Evolutionary conservation across 2,888 invertebrate species (phyloP).

Genomic region (Alcis repandata): DNA sequence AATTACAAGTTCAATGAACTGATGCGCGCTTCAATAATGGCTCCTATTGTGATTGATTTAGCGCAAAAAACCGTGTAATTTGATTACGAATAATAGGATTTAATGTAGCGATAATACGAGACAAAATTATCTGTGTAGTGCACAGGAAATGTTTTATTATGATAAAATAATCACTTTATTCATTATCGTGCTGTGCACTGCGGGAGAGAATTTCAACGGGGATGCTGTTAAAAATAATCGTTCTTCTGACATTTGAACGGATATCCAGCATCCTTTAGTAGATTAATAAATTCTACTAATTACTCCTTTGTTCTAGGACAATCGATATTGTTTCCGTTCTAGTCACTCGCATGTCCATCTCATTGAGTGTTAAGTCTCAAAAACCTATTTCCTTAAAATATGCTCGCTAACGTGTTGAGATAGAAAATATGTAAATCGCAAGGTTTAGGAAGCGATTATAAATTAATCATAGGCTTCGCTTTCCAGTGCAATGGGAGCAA

Average conservation of each 20-base stretch:
- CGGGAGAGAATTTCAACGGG: slow-evolving; percentile 26
- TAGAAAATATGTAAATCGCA: no score
- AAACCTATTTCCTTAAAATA: no score
- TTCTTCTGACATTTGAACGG: slow-evolving; percentile 15
- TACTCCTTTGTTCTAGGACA: neutral
- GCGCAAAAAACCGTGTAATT: slow-evolving; percentile 30
- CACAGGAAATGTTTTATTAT: slow-evolving; percentile 29
- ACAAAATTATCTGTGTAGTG: slow-evolving; percentile 19
- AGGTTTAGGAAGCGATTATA: neutral
- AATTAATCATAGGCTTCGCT: neutral
- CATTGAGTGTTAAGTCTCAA: no score
- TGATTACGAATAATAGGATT: slow-evolving; percentile 30
- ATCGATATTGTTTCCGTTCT: neutral
- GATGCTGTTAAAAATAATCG: slow-evolving; percentile 19
- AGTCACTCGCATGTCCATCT: neutral
- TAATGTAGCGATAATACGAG: slow-evolving; percentile 16
- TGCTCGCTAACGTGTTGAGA: no score
- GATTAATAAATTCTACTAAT: neutral
- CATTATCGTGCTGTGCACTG: slow-evolving; percentile 25
- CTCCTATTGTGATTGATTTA: slow-evolving; percentile 25
- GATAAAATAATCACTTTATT: slow-evolving; percentile 30
- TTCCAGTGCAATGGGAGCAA: slow-evolving; percentile 94
- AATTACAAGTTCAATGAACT: slow-evolving; percentile 49
- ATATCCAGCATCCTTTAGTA: neutral
- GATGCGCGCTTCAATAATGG: slow-evolving; percentile 20